phyloP scores from a whole-genome alignment of 2,888 invertebrate genomes.

The Encarsia formosa region DNA sequence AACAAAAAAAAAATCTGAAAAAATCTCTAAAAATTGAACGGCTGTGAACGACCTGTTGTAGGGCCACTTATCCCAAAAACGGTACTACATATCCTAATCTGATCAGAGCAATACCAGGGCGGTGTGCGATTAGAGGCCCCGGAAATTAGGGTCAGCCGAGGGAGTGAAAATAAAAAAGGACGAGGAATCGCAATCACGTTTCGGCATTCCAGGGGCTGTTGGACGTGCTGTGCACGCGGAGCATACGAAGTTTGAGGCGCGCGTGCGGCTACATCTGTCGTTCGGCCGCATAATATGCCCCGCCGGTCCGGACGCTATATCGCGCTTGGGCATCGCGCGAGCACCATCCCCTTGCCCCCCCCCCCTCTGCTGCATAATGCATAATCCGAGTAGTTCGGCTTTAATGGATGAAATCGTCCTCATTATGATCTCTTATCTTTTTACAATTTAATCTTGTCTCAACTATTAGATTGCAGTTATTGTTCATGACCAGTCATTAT shows the following conservation, averaged over 20 bases:
- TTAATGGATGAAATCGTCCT: constrained; percentile 2
- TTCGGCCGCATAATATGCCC: constrained; percentile 6
- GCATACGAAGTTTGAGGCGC: background rate
- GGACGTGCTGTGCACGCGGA: background rate
- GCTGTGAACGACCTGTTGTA: background rate
- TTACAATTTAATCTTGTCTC: too few species aligned
- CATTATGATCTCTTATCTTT: too few species aligned
- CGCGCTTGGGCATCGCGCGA: constrained; percentile 1
- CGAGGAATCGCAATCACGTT: constrained; percentile 2
- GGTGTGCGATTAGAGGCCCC: too few species aligned
- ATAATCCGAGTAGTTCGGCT: constrained; percentile 12
- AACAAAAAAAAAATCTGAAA: too few species aligned
- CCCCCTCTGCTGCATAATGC: constrained; percentile 11
- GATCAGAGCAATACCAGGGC: background rate
- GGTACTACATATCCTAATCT: background rate
- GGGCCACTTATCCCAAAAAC: constrained; percentile 14
- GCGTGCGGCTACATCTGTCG: constrained; percentile 16
- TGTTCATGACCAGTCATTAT: too few species aligned
- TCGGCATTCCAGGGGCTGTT: background rate
- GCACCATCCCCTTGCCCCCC: too few species aligned
- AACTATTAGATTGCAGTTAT: too few species aligned
- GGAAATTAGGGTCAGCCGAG: background rate
- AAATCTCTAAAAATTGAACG: background rate
- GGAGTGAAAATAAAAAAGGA: background rate
- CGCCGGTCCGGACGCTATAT: background rate